Percentiles rank a stretch among this genome's conserved stretches.
Conservation (phyloP, 1,140 invertebrate genomes). For the Pollicipes pollicipes region DNA sequence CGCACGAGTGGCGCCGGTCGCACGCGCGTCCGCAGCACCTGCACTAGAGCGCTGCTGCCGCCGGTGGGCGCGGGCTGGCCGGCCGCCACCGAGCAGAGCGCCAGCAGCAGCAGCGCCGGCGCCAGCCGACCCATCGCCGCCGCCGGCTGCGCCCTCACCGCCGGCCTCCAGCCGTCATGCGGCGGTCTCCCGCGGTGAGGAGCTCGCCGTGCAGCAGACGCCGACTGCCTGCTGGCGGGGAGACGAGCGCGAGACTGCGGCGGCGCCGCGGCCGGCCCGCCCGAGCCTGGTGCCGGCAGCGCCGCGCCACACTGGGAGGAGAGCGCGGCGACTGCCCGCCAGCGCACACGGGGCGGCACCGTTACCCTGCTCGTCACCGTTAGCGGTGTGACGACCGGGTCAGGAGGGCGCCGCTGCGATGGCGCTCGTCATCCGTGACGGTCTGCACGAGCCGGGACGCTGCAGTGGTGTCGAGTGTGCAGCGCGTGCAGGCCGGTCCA, state of each 20-base stretch:
- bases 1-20: not conserved
- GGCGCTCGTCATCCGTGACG: not conserved
- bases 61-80: not conserved
- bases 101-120: not conserved
- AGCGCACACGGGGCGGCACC: too few species aligned
- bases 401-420: not conserved
- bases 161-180: too few species aligned
- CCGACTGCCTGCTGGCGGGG: too few species aligned
- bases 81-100: not conserved
- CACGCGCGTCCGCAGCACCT: not conserved
- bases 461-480: too few species aligned
- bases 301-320: too few species aligned
- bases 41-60: not conserved
- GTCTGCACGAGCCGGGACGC: not conserved
- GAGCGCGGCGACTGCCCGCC: too few species aligned
- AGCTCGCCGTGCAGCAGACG: too few species aligned
- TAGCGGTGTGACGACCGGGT: not conserved
- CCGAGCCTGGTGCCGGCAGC: too few species aligned
- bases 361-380: not conserved
- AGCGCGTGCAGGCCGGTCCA: not conserved
- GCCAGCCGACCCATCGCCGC: not conserved
- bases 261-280: too few species aligned
- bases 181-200: too few species aligned
- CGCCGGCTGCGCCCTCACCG: too few species aligned
- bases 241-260: too few species aligned